phyloP scores from a whole-genome alignment of 2,888 invertebrate species.

The Cyclophora punctaria region DNA sequence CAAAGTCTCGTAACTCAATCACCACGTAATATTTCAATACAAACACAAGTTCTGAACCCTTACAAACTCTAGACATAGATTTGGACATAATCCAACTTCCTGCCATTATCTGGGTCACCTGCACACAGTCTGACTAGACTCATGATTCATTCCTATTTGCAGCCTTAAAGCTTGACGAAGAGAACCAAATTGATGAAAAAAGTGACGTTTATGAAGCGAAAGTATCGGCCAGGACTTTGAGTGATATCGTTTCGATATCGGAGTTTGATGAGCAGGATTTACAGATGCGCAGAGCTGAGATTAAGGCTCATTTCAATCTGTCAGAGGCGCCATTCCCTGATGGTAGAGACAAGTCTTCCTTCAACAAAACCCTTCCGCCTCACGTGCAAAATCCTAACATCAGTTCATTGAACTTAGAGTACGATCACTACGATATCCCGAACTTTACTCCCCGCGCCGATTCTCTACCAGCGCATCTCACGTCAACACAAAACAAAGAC shows the following conservation, averaged over 20 bases:
- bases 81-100: conserved; percentile 44
- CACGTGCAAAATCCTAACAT: conserved; percentile 47
- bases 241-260: conserved; percentile 83
- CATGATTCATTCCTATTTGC: conserved; percentile 39
- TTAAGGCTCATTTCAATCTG: conserved; percentile 43
- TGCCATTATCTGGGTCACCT: conserved; percentile 29
- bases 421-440: conserved; percentile 45
- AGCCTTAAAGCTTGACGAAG: conserved; percentile 76
- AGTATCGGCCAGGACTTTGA: conserved; percentile 80
- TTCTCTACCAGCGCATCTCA: conserved; percentile 56
- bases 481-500: conserved; percentile 57
- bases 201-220: conserved; percentile 69
- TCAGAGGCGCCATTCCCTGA: conserved; percentile 32
- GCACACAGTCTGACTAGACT: conserved; percentile 17
- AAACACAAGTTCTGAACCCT: conserved; percentile 27
- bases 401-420: conserved; percentile 56
- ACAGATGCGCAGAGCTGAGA: conserved; percentile 69
- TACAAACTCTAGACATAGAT: conserved; percentile 22
- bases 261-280: conserved; percentile 81
- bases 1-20: conserved; percentile 4
- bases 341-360: conserved; percentile 31
- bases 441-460: conserved; percentile 53
- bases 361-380: conserved; percentile 51
- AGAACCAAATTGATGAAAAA: conserved; percentile 62
- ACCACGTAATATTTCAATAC: conserved; percentile 5